These are phyloP conservation scores for Hipposideros larvatus DNA, from an alignment of 2,797 vertebrate species.

Conservation along the genomic window DNA sequence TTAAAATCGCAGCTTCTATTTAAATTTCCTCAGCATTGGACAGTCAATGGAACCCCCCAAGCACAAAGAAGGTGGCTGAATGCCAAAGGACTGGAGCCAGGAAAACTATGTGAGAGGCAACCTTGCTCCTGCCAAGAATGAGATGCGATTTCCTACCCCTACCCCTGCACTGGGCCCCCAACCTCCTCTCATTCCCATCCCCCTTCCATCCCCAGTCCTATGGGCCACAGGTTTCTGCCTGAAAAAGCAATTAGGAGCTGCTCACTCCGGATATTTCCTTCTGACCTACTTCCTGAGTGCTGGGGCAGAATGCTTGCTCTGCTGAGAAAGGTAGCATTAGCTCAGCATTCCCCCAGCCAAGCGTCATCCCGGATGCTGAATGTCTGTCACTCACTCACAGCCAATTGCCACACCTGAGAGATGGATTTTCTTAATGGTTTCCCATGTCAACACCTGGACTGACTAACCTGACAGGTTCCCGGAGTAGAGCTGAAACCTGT, in stretches of 20 bases:
- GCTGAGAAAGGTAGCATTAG: conserved; percentile 80
- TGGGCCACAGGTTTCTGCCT: conserved; percentile 67
- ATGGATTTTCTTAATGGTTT: conserved; percentile 79
- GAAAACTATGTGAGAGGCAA: conserved; percentile 56
- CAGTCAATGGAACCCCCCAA: not conserved
- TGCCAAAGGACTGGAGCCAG: conserved; percentile 52
- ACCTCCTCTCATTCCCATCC: conserved; percentile 54
- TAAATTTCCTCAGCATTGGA: not conserved
- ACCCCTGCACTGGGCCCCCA: not conserved
- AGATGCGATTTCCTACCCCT: conserved; percentile 57
- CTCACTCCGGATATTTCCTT: conserved; percentile 83
- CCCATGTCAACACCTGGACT: conserved; percentile 81
- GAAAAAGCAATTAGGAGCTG: conserved; percentile 86
- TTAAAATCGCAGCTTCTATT: conserved; percentile 20
- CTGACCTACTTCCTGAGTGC: conserved; percentile 85
- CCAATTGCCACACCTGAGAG: conserved; percentile 80
- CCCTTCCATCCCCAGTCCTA: conserved; percentile 75
- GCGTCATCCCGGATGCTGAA: conserved; percentile 74
- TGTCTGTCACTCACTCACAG: conserved; percentile 68
- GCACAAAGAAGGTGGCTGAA: conserved; percentile 23
- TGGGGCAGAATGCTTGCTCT: conserved; percentile 69
- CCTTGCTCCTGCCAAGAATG: conserved; percentile 51
- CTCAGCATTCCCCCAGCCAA: conserved; percentile 73
- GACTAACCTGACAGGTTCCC: conserved; percentile 84
- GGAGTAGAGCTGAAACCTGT: conserved; percentile 62